These are phyloP conservation scores for Cephalopterus ornatus DNA, from an alignment of 2,113 vertebrate genomes.

Conservation along the genomic window DNA sequence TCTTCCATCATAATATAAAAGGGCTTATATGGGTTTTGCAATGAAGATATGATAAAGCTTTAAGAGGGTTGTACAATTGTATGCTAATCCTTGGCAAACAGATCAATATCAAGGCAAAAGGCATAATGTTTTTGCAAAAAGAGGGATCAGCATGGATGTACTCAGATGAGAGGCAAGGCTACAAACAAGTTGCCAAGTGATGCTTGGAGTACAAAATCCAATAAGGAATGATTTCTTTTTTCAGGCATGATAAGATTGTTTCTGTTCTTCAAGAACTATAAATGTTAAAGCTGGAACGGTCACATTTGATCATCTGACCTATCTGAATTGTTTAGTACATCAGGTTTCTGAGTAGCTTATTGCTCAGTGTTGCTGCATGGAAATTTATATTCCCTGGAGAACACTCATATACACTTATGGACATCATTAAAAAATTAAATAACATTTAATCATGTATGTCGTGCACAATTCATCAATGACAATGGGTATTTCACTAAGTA, in stretches of 20 bases:
- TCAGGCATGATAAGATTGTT: background rate
- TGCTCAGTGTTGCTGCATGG: background rate
- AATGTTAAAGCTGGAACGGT: background rate
- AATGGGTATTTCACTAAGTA: background rate
- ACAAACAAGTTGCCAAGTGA: background rate
- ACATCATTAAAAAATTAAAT: constrained; percentile 30
- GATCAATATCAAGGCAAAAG: constrained; percentile 39
- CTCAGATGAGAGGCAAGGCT: background rate
- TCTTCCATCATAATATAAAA: constrained; percentile 33
- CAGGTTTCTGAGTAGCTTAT: background rate
- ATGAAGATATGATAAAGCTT: constrained; percentile 29
- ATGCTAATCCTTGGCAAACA: constrained; percentile 30
- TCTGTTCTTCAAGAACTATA: background rate
- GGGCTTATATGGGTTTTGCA: constrained; percentile 16
- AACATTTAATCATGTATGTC: constrained; percentile 12
- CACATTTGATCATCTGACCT: background rate
- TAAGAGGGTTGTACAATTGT: constrained; percentile 9
- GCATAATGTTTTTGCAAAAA: constrained; percentile 10
- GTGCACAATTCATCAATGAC: constrained; percentile 2
- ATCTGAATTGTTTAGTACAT: background rate
- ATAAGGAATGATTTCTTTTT: background rate
- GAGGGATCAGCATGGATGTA: background rate
- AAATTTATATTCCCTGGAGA: constrained; percentile 2
- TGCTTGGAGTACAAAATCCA: constrained; percentile 3
- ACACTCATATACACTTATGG: background rate